These are phyloP conservation scores for Xenus cinereus DNA, from an alignment of 2,113 vertebrate species.

Conservation along the genomic window DNA sequence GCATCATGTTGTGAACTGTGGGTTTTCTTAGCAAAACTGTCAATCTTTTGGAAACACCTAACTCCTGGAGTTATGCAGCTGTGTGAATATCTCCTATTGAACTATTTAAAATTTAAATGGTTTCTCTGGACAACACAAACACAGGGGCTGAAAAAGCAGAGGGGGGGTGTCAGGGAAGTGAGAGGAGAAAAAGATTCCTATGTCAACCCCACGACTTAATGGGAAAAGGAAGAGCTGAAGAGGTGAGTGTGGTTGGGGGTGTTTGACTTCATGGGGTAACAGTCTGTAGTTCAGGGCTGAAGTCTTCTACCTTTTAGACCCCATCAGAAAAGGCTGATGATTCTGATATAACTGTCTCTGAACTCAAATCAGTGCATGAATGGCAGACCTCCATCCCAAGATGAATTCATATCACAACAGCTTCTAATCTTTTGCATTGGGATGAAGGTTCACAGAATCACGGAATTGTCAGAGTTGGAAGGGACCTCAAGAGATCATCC, in stretches of 20 bases:
- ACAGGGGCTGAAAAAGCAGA: neutral
- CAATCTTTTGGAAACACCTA: neutral
- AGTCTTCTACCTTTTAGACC: neutral
- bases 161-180: neutral
- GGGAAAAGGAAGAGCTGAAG: neutral
- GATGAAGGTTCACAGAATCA: neutral
- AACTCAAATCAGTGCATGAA: neutral
- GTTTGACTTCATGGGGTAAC: neutral
- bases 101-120: neutral
- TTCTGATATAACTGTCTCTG: neutral
- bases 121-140: neutral
- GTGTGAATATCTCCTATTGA: neutral
- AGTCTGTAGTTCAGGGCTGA: neutral
- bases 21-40: neutral
- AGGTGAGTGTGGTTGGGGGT: neutral
- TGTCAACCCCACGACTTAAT: neutral
- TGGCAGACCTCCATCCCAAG: neutral
- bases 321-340: neutral
- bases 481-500: no score
- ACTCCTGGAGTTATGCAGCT: rapidly evolving
- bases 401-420: neutral
- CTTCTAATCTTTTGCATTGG: neutral
- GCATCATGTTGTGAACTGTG: rapidly evolving
- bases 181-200: neutral
- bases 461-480: no score